These are phyloP conservation scores for Phaonia tiefii DNA, from an alignment of 2,888 invertebrate genomes.

Conservation along the genomic window DNA sequence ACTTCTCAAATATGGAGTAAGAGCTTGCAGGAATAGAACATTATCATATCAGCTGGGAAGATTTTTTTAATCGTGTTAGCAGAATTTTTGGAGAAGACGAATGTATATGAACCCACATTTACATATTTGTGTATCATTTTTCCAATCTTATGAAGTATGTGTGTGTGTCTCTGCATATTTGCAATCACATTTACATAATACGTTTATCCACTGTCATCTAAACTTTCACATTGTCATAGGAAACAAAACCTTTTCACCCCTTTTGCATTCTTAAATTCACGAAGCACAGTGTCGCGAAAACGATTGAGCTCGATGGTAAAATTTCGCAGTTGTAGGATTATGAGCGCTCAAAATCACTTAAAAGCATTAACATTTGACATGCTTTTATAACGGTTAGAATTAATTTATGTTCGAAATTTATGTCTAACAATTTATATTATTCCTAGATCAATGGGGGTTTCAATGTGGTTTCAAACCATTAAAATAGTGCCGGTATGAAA, in stretches of 20 bases:
- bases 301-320: too few species aligned
- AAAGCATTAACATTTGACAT: too few species aligned
- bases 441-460: too few species aligned
- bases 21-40: not conserved
- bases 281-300: too few species aligned
- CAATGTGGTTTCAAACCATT: too few species aligned
- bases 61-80: slow-evolving; percentile 35
- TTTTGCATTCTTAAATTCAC: not conserved
- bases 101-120: not conserved
- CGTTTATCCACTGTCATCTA: slow-evolving; percentile 32
- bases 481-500: too few species aligned
- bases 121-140: not conserved
- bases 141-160: not conserved
- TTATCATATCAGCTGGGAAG: not conserved
- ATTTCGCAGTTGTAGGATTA: too few species aligned
- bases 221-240: slow-evolving; percentile 31
- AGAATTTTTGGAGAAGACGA: too few species aligned
- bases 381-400: too few species aligned
- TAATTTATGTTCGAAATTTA: too few species aligned
- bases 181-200: slow-evolving; percentile 25
- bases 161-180: not conserved
- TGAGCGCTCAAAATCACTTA: too few species aligned
- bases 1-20: slow-evolving; percentile 3
- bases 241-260: slow-evolving; percentile 17
- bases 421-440: too few species aligned